phyloP scores from a whole-genome alignment of 2,888 invertebrate genomes.

The Odontocerum albicorne region DNA sequence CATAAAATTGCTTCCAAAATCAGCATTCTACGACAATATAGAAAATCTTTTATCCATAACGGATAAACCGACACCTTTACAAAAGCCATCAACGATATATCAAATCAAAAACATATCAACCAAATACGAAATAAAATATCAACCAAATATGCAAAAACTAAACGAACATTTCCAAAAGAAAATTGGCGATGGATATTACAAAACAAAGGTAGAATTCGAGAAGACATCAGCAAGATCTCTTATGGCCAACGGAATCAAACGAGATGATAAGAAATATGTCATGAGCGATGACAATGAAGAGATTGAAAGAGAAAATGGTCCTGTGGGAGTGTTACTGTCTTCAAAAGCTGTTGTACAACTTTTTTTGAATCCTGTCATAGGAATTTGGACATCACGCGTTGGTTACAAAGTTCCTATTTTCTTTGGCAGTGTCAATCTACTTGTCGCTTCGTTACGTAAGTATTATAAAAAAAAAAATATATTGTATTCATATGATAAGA shows the following conservation, averaged over 20 bases:
- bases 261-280: background rate
- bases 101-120: constrained; percentile 19
- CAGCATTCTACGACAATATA: constrained; percentile 42
- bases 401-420: constrained; percentile 71
- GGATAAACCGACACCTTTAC: constrained; percentile 34
- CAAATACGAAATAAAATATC: background rate
- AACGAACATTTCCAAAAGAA: too few relatives aligned
- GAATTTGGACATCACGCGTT: constrained; percentile 63
- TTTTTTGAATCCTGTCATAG: constrained; percentile 74
- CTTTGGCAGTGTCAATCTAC: constrained; percentile 67
- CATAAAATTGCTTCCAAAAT: constrained; percentile 43
- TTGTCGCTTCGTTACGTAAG: constrained; percentile 70
- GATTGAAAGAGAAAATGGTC: constrained; percentile 64
- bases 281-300: constrained; percentile 30
- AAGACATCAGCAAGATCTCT: background rate
- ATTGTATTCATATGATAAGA: too few relatives aligned
- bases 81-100: constrained; percentile 12
- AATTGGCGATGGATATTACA: background rate
- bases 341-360: constrained; percentile 82
- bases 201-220: background rate
- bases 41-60: constrained; percentile 41
- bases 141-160: constrained; percentile 3
- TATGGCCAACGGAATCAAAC: too few relatives aligned
- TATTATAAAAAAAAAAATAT: too few relatives aligned
- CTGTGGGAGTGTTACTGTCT: constrained; percentile 68